Evolutionary conservation across 2,888 invertebrate species (phyloP).

Genomic region (Ommatoiulus sabulosus): DNA sequence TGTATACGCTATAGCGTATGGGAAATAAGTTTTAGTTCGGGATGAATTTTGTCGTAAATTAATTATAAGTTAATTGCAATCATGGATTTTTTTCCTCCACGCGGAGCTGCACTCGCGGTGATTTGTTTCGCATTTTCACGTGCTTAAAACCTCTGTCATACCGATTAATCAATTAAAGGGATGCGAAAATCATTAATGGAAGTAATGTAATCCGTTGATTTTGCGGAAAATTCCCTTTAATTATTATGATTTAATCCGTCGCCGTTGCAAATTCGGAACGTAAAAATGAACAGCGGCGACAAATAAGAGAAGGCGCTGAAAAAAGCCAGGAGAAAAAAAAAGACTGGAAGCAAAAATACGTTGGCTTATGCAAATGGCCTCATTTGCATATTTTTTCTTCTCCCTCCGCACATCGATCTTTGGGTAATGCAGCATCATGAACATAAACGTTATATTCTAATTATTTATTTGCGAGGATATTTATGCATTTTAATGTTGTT

Average conservation of each 20-base stretch:
- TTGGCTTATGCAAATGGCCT: slow-evolving; percentile 38
- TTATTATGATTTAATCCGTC: slow-evolving; percentile 44
- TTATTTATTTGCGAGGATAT: slow-evolving; percentile 48
- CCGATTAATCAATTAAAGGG: slow-evolving; percentile 47
- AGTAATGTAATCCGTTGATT: slow-evolving; percentile 47
- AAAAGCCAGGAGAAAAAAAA: slow-evolving; percentile 19
- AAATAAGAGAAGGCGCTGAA: not conserved
- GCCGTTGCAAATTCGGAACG: slow-evolving; percentile 16
- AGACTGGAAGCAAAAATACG: slow-evolving; percentile 46
- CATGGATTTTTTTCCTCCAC: not conserved
- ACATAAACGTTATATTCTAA: slow-evolving; percentile 45
- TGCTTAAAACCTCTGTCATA: not conserved
- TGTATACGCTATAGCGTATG: not conserved
- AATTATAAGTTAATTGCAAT: slow-evolving; percentile 11
- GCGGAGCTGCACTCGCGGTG: not conserved
- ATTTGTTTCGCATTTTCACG: slow-evolving; percentile 32
- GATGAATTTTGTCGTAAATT: slow-evolving; percentile 14
- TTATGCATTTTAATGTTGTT: slow-evolving; percentile 48
- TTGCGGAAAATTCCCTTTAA: slow-evolving; percentile 46
- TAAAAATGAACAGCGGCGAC: slow-evolving; percentile 38
- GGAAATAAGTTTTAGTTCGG: not conserved
- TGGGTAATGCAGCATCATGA: slow-evolving; percentile 48
- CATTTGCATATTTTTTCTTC: slow-evolving; percentile 48
- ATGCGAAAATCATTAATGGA: slow-evolving; percentile 41
- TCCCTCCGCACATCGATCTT: slow-evolving; percentile 47